Percentiles rank a stretch among this genome's conserved stretches.
These are phyloP conservation scores for Euwallacea fornicatus DNA, from an alignment of 1,140 invertebrate species.

Conservation along the genomic window DNA sequence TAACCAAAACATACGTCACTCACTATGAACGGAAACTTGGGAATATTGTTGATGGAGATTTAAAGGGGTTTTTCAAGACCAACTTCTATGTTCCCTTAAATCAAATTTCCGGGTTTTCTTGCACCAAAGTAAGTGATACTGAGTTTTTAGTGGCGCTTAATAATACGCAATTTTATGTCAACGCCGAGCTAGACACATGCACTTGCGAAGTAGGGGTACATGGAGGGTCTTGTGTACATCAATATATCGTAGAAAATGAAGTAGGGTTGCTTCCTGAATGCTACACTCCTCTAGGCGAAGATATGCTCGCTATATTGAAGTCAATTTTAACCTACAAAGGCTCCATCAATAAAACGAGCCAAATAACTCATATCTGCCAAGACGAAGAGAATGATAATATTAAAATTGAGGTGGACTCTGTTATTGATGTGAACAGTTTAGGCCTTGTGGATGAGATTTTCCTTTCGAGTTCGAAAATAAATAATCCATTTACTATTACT, in stretches of 20 bases:
- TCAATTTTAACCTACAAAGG: constrained; percentile 12
- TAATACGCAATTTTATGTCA: constrained; percentile 19
- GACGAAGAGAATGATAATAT: neutral
- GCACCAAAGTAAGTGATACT: constrained; percentile 13
- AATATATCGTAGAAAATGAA: constrained; percentile 25
- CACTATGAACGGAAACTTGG: constrained; percentile 24
- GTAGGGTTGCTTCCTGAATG: constrained; percentile 21
- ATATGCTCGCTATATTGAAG: constrained; percentile 11
- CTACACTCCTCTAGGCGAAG: constrained; percentile 14
- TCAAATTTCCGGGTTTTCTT: constrained; percentile 10
- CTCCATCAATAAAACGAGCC: neutral
- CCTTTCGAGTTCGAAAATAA: too few species aligned
- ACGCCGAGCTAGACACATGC: constrained; percentile 25
- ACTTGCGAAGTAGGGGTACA: constrained; percentile 22
- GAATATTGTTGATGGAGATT: constrained; percentile 22
- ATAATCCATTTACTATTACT: neutral
- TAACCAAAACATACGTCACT: constrained; percentile 14
- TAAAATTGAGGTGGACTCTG: too few species aligned
- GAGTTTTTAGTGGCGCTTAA: constrained; percentile 15
- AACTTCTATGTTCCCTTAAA: constrained; percentile 22
- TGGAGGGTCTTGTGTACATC: constrained; percentile 21
- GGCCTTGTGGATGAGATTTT: neutral
- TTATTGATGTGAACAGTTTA: neutral
- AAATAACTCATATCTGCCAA: neutral
- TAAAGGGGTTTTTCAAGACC: constrained; percentile 23